Evolutionary conservation across 2,113 vertebrate species (phyloP).

Genomic region (Stigmatopora nigra): DNA sequence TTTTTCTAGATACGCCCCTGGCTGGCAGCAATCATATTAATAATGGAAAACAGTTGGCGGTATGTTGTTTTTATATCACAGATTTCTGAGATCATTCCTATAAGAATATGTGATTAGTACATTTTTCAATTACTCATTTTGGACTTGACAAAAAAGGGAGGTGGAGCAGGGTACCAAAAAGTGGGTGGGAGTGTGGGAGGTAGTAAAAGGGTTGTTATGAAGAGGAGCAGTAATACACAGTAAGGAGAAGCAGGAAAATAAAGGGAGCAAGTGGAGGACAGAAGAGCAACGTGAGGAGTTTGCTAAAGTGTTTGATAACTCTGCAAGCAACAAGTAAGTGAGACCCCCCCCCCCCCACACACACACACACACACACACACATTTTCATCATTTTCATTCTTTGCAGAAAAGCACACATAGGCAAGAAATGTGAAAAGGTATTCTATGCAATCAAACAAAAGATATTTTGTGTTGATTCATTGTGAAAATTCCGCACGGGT

Average conservation of each 20-base stretch:
- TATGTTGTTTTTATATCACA: too few relatives aligned
- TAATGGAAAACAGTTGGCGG: not conserved
- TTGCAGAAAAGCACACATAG: not conserved
- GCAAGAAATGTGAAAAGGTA: not conserved
- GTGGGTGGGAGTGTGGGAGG: slow-evolving; percentile 31
- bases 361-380: too few relatives aligned
- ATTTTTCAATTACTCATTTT: slow-evolving; percentile 17
- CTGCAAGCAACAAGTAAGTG: slow-evolving; percentile 34
- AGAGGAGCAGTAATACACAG: slow-evolving; percentile 34
- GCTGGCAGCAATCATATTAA: slow-evolving; percentile 2
- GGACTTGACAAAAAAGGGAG: slow-evolving; percentile 24
- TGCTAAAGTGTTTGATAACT: slow-evolving; percentile 1
- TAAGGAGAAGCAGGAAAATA: slow-evolving; percentile 19
- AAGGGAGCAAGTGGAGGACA: slow-evolving; percentile 28
- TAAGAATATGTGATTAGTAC: not conserved
- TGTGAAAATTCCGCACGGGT: slow-evolving; percentile 4
- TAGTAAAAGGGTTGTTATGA: slow-evolving; percentile 24
- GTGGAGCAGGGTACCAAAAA: slow-evolving; percentile 35
- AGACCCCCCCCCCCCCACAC: not conserved
- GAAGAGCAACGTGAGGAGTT: slow-evolving; percentile 8
- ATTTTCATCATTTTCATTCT: not conserved
- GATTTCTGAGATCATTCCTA: too few relatives aligned
- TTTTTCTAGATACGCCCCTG: too few relatives aligned
- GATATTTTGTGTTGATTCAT: slow-evolving; percentile 16
- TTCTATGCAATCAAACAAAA: not conserved